Evolutionary conservation across 2,113 vertebrate species (phyloP).

Genomic region (Ornithorhynchus anatinus): DNA sequence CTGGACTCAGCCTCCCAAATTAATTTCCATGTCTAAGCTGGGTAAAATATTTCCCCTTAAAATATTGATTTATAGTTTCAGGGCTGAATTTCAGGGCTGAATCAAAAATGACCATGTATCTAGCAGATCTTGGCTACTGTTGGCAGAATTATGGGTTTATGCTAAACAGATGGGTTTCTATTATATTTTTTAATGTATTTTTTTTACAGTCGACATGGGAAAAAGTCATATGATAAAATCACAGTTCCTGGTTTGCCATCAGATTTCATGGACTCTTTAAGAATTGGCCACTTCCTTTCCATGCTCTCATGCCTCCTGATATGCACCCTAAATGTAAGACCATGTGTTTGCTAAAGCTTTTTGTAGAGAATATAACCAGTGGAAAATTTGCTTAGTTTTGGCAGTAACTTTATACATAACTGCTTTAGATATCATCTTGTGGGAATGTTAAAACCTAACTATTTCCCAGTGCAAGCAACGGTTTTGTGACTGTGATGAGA

Average conservation of each 20-base stretch:
- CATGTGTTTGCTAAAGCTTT: too few relatives aligned
- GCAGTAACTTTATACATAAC: too few relatives aligned
- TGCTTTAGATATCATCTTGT: too few relatives aligned
- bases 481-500: too few relatives aligned
- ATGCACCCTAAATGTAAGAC: too few relatives aligned
- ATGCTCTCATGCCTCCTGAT: too few relatives aligned
- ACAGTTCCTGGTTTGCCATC: background rate
- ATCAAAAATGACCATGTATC: constrained; percentile 10
- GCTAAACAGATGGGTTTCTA: constrained; percentile 25
- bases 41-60: background rate
- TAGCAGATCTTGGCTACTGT: constrained; percentile 8
- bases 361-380: too few relatives aligned
- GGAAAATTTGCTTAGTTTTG: too few relatives aligned
- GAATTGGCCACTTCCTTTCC: accelerated
- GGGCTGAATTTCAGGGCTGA: background rate
- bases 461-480: too few relatives aligned
- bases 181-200: background rate
- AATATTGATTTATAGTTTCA: background rate
- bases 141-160: constrained; percentile 6
- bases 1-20: too few relatives aligned
- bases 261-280: background rate
- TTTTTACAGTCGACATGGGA: background rate
- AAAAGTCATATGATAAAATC: background rate
- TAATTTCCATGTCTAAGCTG: too few relatives aligned
- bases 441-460: too few relatives aligned